Evolutionary conservation across 2,888 invertebrate genomes (phyloP).

Genomic region (Sturmia bella): DNA sequence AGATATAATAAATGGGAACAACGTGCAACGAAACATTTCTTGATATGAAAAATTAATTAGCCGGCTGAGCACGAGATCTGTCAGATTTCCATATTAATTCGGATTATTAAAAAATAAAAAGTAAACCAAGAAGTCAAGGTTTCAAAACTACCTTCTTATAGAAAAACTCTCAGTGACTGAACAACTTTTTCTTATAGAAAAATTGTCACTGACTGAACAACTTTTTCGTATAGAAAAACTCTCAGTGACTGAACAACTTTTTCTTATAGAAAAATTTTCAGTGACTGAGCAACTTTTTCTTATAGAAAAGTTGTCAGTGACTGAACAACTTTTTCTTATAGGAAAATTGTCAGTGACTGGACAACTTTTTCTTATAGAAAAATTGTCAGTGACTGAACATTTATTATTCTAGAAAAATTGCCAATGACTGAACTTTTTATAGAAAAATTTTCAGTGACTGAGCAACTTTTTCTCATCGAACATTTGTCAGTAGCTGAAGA

Average conservation of each 20-base stretch:
- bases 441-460: background rate
- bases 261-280: background rate
- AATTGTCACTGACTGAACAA: background rate
- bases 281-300: too few relatives aligned
- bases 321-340: too few relatives aligned
- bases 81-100: background rate
- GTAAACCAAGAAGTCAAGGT: too few relatives aligned
- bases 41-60: constrained; percentile 17
- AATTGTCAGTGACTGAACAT: too few relatives aligned
- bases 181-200: background rate
- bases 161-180: too few relatives aligned
- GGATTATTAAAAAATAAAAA: too few relatives aligned
- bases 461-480: background rate
- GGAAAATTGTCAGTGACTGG: too few relatives aligned
- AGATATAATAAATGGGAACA: constrained; percentile 30
- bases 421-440: background rate
- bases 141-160: too few relatives aligned
- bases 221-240: too few relatives aligned
- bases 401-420: background rate
- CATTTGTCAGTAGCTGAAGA: background rate
- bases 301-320: too few relatives aligned
- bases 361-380: too few relatives aligned
- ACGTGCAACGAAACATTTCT: constrained; percentile 18
- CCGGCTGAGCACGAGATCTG: constrained; percentile 13
- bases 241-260: background rate